phyloP scores from a whole-genome alignment of 2,113 vertebrate species.

The Struthidea cinerea region DNA sequence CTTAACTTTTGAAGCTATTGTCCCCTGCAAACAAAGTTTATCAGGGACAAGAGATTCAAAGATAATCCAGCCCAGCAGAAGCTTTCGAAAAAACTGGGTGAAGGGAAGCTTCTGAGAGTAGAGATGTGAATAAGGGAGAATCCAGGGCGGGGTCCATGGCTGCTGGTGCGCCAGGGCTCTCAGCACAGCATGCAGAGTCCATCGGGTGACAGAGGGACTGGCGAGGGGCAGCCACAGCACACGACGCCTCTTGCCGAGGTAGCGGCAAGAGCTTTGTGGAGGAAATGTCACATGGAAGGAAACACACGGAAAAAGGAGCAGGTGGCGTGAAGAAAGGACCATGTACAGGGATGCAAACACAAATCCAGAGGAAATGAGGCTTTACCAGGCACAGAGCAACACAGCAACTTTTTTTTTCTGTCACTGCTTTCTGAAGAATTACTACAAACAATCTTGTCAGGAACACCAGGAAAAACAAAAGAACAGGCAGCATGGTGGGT shows the following conservation, averaged over 20 bases:
- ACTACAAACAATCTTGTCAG: neutral
- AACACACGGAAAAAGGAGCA: neutral
- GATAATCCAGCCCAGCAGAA: neutral
- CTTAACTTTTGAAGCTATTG: slow-evolving; percentile 3
- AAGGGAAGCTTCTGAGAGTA: neutral
- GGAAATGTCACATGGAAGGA: neutral
- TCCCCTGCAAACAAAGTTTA: neutral
- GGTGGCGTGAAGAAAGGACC: neutral
- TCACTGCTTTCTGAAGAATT: neutral
- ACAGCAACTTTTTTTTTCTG: neutral
- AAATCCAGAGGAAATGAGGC: neutral
- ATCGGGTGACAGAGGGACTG: fast-evolving
- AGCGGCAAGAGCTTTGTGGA: neutral
- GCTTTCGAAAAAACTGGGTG: neutral
- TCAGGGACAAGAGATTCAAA: slow-evolving; percentile 1
- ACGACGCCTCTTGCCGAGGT: neutral
- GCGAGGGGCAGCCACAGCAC: neutral
- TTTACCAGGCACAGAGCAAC: neutral
- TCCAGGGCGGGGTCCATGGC: neutral
- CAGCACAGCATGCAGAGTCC: neutral
- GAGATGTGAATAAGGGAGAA: neutral
- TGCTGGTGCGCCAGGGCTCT: neutral
- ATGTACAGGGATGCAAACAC: neutral
- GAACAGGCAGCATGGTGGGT: neutral
- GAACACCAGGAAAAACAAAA: neutral